Conservation (phyloP, 1,140 invertebrate species). For the Pteromalus puparum region DNA sequence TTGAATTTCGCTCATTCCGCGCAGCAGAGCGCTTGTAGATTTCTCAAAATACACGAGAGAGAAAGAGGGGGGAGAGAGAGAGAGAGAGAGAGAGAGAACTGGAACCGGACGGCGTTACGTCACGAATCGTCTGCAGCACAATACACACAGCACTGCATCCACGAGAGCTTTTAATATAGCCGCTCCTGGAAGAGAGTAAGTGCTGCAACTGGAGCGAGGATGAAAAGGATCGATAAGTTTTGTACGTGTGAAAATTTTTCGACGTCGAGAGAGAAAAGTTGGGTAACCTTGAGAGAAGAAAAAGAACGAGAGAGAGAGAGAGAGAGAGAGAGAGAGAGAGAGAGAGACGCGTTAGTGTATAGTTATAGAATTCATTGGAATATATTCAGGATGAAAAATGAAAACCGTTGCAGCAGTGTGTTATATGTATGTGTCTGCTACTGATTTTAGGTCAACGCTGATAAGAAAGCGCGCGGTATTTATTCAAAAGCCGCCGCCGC, state of each 20-base stretch:
- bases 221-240: constrained; percentile 27
- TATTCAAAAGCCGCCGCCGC: neutral
- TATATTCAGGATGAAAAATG: neutral
- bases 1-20: neutral
- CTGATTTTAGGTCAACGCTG: neutral
- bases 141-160: neutral
- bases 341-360: neutral
- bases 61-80: too few species aligned
- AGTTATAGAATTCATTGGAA: neutral
- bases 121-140: constrained; percentile 3
- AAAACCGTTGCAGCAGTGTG: neutral
- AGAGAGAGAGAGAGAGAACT: neutral
- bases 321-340: too few species aligned
- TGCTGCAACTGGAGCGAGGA: constrained; percentile 20
- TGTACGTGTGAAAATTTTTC: constrained; percentile 29
- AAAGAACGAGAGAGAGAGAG: too few species aligned
- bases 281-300: too few species aligned
- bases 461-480: neutral
- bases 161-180: constrained; percentile 26
- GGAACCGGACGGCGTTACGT: constrained; percentile 9
- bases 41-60: constrained; percentile 10
- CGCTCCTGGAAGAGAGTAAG: neutral
- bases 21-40: neutral
- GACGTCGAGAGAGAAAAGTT: neutral
- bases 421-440: neutral